A percentile compares a stretch with the other conserved stretches of the same genome.
Evolutionary conservation across 2,888 invertebrate species (phyloP).

Genomic region (Hoplodrina blanda): DNA sequence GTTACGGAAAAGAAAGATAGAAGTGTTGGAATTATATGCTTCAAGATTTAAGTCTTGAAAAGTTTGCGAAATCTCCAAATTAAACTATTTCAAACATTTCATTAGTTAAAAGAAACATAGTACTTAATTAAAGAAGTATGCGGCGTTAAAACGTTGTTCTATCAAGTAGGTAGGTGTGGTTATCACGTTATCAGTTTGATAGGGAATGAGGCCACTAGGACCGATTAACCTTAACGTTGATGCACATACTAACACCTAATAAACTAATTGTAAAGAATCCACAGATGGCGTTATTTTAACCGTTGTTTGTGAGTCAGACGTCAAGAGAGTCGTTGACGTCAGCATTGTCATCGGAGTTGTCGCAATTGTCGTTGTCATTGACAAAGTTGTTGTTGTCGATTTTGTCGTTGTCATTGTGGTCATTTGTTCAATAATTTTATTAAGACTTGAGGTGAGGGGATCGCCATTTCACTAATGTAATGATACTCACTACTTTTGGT

Average conservation of each 20-base stretch:
- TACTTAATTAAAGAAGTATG: constrained; percentile 52
- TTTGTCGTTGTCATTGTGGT: too few species aligned
- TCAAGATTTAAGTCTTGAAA: not conserved
- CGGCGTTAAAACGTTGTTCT: constrained; percentile 28
- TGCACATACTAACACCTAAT: constrained; percentile 30
- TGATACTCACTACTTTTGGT: not conserved
- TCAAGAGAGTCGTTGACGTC: not conserved
- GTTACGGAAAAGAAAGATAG: too few species aligned
- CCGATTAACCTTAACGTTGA: constrained; percentile 62
- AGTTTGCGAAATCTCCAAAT: not conserved
- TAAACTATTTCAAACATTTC: not conserved
- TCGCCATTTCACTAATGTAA: not conserved
- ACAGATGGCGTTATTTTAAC: constrained; percentile 13
- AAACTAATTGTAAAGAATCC: constrained; percentile 16
- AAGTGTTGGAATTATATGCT: too few species aligned
- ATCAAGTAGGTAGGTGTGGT: constrained; percentile 77
- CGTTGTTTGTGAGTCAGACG: not conserved
- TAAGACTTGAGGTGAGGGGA: not conserved
- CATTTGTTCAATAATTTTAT: not conserved
- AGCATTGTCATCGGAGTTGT: not conserved
- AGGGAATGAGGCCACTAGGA: constrained; percentile 79
- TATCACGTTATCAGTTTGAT: constrained; percentile 78
- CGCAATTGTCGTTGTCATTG: too few species aligned
- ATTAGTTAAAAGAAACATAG: constrained; percentile 12
- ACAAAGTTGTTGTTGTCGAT: too few species aligned